phyloP scores from a whole-genome alignment of 2,797 vertebrate species.

The Leuciscus waleckii region DNA sequence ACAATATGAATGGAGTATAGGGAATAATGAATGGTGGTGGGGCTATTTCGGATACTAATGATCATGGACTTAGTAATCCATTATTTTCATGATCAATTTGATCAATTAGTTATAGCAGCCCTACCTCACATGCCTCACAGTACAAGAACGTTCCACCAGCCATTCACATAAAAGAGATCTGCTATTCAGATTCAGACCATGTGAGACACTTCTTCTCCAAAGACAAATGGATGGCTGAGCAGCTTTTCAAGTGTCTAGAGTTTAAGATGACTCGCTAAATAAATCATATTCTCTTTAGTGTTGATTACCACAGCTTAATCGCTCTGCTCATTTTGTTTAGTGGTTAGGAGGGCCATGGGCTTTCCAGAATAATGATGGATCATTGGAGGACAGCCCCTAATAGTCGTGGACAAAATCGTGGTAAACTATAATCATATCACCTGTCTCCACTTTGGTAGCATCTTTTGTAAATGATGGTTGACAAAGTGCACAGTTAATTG shows the following conservation, averaged over 20 bases:
- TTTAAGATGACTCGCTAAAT: constrained; percentile 23
- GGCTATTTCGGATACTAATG: not conserved
- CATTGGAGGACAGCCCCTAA: constrained; percentile 12
- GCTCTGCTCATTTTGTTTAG: constrained; percentile 20
- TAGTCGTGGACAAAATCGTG: not conserved
- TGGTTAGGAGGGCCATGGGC: constrained; percentile 34
- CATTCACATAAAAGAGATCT: constrained; percentile 2
- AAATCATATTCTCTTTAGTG: constrained; percentile 34
- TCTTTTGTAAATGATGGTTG: constrained; percentile 24
- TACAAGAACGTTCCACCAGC: not conserved
- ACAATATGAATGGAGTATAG: not conserved
- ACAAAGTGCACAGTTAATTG: constrained; percentile 34
- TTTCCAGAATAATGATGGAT: constrained; percentile 34
- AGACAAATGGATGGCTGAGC: constrained; percentile 5
- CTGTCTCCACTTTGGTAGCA: constrained; percentile 25
- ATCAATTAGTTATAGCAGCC: not conserved
- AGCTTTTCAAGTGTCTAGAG: constrained; percentile 12
- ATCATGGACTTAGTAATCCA: not conserved
- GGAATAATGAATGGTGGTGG: not conserved
- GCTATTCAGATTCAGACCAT: constrained; percentile 16
- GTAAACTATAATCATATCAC: constrained; percentile 48
- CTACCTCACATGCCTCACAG: not conserved
- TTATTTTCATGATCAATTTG: not conserved
- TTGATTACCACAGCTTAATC: constrained; percentile 21
- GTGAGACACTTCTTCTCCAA: constrained; percentile 22